Conservation (phyloP, 2,797 vertebrate species). For the Notolabrus celidotus region DNA sequence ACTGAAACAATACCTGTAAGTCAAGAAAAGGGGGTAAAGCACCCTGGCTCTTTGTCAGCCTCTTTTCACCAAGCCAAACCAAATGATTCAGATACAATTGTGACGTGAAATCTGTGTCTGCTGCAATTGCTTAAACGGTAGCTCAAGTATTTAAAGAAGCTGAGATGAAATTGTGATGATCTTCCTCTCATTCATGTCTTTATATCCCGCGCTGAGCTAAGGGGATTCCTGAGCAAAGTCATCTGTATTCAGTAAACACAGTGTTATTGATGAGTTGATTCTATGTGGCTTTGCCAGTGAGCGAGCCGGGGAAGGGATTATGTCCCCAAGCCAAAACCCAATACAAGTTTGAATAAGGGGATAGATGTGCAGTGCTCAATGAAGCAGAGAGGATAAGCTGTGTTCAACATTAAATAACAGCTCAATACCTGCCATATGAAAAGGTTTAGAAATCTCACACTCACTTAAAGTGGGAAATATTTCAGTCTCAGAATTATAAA, state of each 20-base stretch:
- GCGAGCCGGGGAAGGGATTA: constrained; percentile 78
- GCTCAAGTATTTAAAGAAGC: constrained; percentile 69
- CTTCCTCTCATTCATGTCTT: constrained; percentile 66
- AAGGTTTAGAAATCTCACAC: constrained; percentile 54
- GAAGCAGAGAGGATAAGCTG: constrained; percentile 76
- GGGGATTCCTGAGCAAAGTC: constrained; percentile 76
- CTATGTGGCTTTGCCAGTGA: constrained; percentile 78
- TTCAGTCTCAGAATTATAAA: constrained; percentile 38
- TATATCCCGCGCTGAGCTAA: constrained; percentile 55
- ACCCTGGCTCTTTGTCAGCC: constrained; percentile 44
- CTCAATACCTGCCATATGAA: constrained; percentile 71
- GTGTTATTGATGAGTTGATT: constrained; percentile 79
- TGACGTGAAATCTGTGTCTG: constrained; percentile 61
- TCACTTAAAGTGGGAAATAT: constrained; percentile 40
- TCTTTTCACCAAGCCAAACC: constrained; percentile 47
- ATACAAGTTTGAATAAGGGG: constrained; percentile 75
- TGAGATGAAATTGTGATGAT: constrained; percentile 65
- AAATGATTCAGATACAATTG: constrained; percentile 70
- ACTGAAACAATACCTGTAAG: constrained; percentile 62
- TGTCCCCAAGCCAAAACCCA: constrained; percentile 76
- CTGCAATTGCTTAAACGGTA: constrained; percentile 72
- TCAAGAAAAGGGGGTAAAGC: constrained; percentile 58
- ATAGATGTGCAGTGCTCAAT: constrained; percentile 69
- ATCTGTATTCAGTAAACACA: constrained; percentile 77
- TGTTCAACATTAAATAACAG: constrained; percentile 68